Base-by-base conservation (phyloP, 2,797 vertebrate species). In the Gadopsis marmoratus region DNA sequence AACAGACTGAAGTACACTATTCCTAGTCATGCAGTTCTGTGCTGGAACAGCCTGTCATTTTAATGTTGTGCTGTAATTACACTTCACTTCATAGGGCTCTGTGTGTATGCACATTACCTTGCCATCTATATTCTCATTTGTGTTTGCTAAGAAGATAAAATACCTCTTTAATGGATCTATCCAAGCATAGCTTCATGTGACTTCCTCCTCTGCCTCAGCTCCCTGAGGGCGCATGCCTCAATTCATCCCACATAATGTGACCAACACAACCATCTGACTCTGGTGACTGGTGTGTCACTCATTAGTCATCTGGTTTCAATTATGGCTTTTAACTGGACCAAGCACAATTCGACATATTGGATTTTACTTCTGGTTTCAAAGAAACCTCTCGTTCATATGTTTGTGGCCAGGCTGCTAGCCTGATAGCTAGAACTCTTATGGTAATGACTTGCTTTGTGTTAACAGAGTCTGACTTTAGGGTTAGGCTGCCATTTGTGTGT, bases 351-450 rank as follows among this genome's bases (percentile, higher is more conserved):
- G 67, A 37, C 72, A 86, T 83, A 76, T 78, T 79, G 76, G 60
- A 80, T 87, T 86, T 85, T 63, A 85, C 82, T 82, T 91, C 48
- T 90, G 85, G 81, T 86, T 91, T 93, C 88, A 92, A 91, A 92
- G 83, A 67, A 83, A 78, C 65, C 76, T 21, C 45, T 65, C 2
- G 4, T 73, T 87, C 70, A 82, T 68, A 83, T 79, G 86, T 78
- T 83, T 86, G 84, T 68, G 86, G 84, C 72, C 2, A 2, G 45
- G 66, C 84, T 60, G 69, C 69, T 12, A 14, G 67, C 51, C 69
- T 74, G 59, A 82, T 62, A 60, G 73, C 55, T 56, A 78, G 66
- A 86, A 59, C 78, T 62, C 53, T 53, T 50, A 50, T 67, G 80
- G 75, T 72, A 78, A 85, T 75, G 58, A 71, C 13, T 67, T 81